Evolutionary conservation across 1,140 invertebrate species (phyloP).

Genomic region (Rhopalosiphum padi): DNA sequence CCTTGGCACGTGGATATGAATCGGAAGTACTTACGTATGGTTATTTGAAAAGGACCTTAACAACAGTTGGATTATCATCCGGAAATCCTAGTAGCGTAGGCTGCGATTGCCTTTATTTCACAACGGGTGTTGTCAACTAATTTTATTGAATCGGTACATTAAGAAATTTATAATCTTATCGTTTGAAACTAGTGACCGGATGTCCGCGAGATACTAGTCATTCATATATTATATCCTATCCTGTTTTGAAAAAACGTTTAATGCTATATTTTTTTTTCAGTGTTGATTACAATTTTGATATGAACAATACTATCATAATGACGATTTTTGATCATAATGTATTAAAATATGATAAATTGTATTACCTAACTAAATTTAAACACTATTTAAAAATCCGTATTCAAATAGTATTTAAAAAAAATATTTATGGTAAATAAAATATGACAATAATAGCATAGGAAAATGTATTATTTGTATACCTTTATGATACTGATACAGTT

Average conservation of each 20-base stretch:
- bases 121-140: background rate
- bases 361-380: too few species aligned
- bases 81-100: conserved; percentile 50
- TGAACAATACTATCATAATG: background rate
- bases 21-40: conserved; percentile 21
- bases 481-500: too few species aligned
- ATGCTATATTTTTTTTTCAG: background rate
- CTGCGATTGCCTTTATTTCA: background rate
- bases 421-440: too few species aligned
- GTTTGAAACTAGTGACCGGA: background rate
- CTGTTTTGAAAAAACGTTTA: background rate
- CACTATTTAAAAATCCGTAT: too few species aligned
- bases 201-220: conserved; percentile 40
- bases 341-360: too few species aligned
- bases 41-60: background rate
- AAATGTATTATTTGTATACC: too few species aligned
- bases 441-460: too few species aligned
- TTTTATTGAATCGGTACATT: background rate
- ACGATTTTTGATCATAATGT: background rate
- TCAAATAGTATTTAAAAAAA: too few species aligned
- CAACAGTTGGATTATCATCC: conserved; percentile 38
- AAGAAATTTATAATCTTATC: conserved; percentile 50
- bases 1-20: conserved; percentile 36
- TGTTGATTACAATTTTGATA: background rate
- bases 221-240: conserved; percentile 12